Evolutionary conservation across 2,797 vertebrate genomes (phyloP).

Genomic region (Helostoma temminkii): DNA sequence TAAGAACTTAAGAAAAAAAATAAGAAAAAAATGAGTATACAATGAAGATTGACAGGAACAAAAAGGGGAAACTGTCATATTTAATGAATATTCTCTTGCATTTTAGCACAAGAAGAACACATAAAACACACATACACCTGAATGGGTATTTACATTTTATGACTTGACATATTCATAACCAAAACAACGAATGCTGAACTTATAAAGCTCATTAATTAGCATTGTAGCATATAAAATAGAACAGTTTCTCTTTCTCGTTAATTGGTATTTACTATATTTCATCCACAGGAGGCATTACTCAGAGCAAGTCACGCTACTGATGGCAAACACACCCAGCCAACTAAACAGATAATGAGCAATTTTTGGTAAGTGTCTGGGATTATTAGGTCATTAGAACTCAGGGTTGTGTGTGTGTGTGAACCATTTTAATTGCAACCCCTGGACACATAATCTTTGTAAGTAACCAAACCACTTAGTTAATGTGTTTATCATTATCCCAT

Average conservation of each 20-base stretch:
- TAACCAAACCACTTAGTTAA: constrained; percentile 66
- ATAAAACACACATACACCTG: constrained; percentile 1
- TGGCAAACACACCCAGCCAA: constrained; percentile 60
- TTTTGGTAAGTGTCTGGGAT: constrained; percentile 71
- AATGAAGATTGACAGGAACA: not conserved
- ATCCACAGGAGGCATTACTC: constrained; percentile 31
- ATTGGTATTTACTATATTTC: constrained; percentile 23
- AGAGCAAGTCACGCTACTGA: constrained; percentile 29
- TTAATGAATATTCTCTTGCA: not conserved
- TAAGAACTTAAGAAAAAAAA: not conserved
- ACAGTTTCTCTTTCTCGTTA: constrained; percentile 29
- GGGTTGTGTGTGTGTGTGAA: constrained; percentile 47
- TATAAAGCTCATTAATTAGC: constrained; percentile 25
- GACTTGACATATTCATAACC: constrained; percentile 14
- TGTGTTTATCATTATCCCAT: constrained; percentile 67
- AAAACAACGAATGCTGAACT: constrained; percentile 37
- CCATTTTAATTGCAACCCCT: constrained; percentile 73
- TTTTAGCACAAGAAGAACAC: not conserved
- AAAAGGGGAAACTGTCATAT: not conserved
- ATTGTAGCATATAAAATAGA: constrained; percentile 32
- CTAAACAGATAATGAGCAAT: constrained; percentile 69
- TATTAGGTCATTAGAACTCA: constrained; percentile 61
- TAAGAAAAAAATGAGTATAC: too few species aligned
- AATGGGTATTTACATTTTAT: constrained; percentile 12
- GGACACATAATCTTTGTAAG: constrained; percentile 66